phyloP scores from a whole-genome alignment of 2,113 vertebrate genomes.

The Vulpes vulpes region DNA sequence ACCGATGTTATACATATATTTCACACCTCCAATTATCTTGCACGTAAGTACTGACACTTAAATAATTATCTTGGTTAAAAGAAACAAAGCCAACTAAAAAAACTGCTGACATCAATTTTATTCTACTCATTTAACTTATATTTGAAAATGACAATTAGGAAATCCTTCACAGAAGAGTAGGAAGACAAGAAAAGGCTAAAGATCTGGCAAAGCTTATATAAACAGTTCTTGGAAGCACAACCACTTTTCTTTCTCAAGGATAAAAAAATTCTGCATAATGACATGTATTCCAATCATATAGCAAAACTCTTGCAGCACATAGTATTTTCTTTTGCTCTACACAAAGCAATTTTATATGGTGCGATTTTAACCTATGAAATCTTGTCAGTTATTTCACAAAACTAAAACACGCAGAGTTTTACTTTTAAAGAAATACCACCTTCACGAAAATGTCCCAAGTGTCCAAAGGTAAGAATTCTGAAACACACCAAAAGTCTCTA shows the following conservation, averaged over 20 bases:
- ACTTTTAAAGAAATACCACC: conserved; percentile 20
- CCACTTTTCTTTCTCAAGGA: conserved; percentile 7
- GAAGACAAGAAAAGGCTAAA: background rate
- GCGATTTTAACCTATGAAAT: background rate
- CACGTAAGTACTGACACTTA: background rate
- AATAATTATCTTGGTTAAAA: conserved; percentile 40
- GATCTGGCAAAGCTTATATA: background rate
- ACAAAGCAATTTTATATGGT: background rate
- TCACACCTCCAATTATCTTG: background rate
- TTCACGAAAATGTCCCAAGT: background rate
- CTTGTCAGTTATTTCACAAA: background rate
- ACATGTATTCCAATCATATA: background rate
- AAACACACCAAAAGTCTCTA: conserved; percentile 32
- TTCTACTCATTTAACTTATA: conserved; percentile 46
- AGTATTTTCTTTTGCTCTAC: conserved; percentile 20
- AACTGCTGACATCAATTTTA: background rate
- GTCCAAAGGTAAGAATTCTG: background rate
- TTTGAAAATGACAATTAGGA: conserved; percentile 9
- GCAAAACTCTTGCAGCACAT: background rate
- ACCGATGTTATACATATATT: background rate
- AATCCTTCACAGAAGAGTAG: background rate
- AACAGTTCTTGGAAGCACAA: background rate
- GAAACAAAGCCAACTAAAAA: background rate
- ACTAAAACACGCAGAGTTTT: background rate
- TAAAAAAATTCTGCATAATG: conserved; percentile 39